These are phyloP conservation scores for Drosophila koepferae DNA, from an alignment of 2,888 invertebrate species.

Conservation along the genomic window DNA sequence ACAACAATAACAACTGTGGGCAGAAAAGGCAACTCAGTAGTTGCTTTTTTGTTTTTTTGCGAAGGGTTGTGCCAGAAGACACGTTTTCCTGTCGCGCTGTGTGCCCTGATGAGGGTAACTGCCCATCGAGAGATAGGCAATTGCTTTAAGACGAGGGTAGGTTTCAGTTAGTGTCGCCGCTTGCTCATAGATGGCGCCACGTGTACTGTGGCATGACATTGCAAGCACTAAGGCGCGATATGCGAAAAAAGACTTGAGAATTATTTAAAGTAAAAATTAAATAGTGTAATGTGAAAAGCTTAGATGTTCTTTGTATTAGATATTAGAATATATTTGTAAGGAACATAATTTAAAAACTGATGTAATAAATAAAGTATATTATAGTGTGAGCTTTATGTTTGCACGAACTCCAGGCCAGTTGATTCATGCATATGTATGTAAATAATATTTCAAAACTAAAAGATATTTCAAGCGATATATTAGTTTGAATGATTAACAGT, in stretches of 20 bases:
- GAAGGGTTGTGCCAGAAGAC: conserved; percentile 53
- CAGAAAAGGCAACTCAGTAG: conserved; percentile 40
- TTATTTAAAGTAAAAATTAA: not conserved
- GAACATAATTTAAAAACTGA: too few relatives aligned
- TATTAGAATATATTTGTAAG: too few relatives aligned
- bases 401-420: too few relatives aligned
- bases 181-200: conserved; percentile 59
- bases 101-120: conserved; percentile 48
- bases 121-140: conserved; percentile 27
- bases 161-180: conserved; percentile 18
- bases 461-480: too few relatives aligned
- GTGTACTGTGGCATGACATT: conserved; percentile 3
- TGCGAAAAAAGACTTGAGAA: not conserved
- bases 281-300: not conserved
- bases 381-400: too few relatives aligned
- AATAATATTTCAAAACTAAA: too few relatives aligned
- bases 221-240: not conserved
- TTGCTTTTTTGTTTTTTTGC: conserved; percentile 16
- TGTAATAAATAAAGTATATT: too few relatives aligned
- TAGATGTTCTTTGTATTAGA: too few relatives aligned
- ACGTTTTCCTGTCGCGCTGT: conserved; percentile 42
- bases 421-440: too few relatives aligned
- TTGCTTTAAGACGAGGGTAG: conserved; percentile 22
- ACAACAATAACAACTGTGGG: conserved; percentile 22
- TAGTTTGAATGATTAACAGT: too few relatives aligned